Evolutionary conservation across 2,113 vertebrate species (phyloP), one percentile per base, ranked within the genome.

Genomic region (Dendrocopos noguchii): DNA sequence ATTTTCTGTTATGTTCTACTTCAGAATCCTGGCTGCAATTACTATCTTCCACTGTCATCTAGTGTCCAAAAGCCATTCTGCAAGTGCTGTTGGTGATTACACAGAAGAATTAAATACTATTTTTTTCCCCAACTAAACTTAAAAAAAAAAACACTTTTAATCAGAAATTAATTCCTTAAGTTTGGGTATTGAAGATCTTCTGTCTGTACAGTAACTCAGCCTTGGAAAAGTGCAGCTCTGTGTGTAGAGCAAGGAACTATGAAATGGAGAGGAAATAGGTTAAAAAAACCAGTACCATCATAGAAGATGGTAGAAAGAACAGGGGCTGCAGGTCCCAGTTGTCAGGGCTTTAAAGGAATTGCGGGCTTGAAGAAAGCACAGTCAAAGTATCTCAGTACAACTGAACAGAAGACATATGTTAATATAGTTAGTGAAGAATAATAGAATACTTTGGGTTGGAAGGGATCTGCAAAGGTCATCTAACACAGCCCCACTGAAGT

Each of bases 21-120:
- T 81, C 57, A 84, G 89, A 89, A 56, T 27, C 16, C 64, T 64
- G 6, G 19, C 67, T 86, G 70, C 36, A 88, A 31, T 68, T 80
- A 47, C 72, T 83, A 67, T 74, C 84, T 84, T 91, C 56, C 79
- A 89, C 60, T 91, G 89, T 91, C 94, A 93, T 71, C 96, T 94
- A 85, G 89, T 80, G 89, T 82, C 20, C 60, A 91, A 77, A 93
- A 87, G 64, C 44, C 56, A 74, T 87, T 70, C 56, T 93, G 65
- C 81, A 92, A 74, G 46, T 31, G 15, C 44, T 76, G 53, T 70
- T 63, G 31, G 11, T 50, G 39, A 57, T 68, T 31, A 36, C 31
- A 74, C 14, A 36, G 28, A 89, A 65, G 3, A 83, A 86, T 17
- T 3, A 84, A 84, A 28, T 16, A 55, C 10, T 25, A 8, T 29